Base-by-base conservation (phyloP, 2,888 invertebrate genomes). In the Sesia bembeciformis region DNA sequence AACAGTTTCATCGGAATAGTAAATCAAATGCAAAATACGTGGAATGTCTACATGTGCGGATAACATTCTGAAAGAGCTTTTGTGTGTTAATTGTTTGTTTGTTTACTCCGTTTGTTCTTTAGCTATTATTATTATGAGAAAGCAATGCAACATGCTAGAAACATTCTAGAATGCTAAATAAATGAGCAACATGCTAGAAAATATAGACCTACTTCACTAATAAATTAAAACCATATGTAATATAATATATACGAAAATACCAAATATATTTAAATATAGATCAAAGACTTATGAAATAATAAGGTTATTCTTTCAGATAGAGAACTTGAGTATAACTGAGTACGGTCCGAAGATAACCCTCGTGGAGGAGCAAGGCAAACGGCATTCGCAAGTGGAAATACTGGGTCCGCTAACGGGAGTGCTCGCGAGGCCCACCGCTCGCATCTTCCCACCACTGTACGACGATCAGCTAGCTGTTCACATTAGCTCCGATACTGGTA, bases 361-460 rank as follows among this genome's bases (percentile, higher is more conserved):
- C 41, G 92, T 94, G 0, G 95, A 95, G 70, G 93, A 94, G 62
- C 92, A 92, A 65, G 93, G 92, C 58, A 94, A 94, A 67, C 90
- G 93, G 5, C 93, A 92, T 63, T 92, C 93, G 3, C 94, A 95
- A 69, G 88, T 95, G 40, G 95, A 95, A 71, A 94, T 95, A 65
- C 74, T 95, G 53, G 92, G 70, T 84, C 92, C 72, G 82, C 93
- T 70, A 81, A 93, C 94, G 60, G 97, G 96, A 4, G 94, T 94
- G 0, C 81, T 96, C 43, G 94, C 94, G 38, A 92, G 94, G 60
- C 91, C 96, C 4, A 94, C 94, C 51, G 95, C 96, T 0, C 92
- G 95, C 60, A 93, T 96, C 3, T 90, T 97, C 51, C 96, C 96
- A 63, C 94, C 96, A 0, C 80, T 97, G 39, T 95, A 97, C 72